These are phyloP conservation scores for Alaudala cheleensis DNA, from an alignment of 2,113 vertebrate species.

Conservation along the genomic window DNA sequence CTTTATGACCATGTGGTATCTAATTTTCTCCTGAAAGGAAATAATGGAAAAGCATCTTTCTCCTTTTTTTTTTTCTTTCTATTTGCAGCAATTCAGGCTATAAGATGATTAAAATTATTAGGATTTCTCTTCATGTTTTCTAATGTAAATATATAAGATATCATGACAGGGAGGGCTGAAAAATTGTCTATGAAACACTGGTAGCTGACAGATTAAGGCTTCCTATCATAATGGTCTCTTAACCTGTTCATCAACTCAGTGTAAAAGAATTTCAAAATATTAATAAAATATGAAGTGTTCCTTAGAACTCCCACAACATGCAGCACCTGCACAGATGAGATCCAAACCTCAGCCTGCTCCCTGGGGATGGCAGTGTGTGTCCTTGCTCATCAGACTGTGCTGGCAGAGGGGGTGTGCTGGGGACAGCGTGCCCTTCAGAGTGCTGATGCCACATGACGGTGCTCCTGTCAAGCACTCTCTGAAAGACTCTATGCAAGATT, in stretches of 20 bases:
- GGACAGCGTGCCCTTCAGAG: not conserved
- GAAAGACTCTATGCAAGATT: not conserved
- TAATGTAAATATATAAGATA: not conserved
- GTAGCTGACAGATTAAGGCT: not conserved
- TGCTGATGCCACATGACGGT: rapidly evolving
- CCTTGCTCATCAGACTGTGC: rapidly evolving
- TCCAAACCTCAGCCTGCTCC: not conserved
- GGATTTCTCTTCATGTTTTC: not conserved
- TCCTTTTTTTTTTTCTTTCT: not conserved
- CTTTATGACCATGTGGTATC: slow-evolving; percentile 4
- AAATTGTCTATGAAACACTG: not conserved
- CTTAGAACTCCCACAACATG: not conserved
- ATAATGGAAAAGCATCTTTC: not conserved
- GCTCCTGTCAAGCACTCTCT: not conserved
- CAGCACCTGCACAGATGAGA: not conserved
- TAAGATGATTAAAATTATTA: not conserved
- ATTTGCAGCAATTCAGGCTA: not conserved
- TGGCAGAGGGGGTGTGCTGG: not conserved
- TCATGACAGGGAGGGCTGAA: not conserved
- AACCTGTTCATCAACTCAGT: not conserved
- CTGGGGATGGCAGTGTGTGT: not conserved
- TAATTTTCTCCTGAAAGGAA: slow-evolving; percentile 32
- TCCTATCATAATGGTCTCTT: not conserved
- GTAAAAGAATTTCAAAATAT: not conserved
- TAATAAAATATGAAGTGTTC: not conserved